Percentiles rank a stretch among this genome's conserved stretches.
These are phyloP conservation scores for Ectemnius lituratus DNA, from an alignment of 2,888 invertebrate species.

Conservation along the genomic window DNA sequence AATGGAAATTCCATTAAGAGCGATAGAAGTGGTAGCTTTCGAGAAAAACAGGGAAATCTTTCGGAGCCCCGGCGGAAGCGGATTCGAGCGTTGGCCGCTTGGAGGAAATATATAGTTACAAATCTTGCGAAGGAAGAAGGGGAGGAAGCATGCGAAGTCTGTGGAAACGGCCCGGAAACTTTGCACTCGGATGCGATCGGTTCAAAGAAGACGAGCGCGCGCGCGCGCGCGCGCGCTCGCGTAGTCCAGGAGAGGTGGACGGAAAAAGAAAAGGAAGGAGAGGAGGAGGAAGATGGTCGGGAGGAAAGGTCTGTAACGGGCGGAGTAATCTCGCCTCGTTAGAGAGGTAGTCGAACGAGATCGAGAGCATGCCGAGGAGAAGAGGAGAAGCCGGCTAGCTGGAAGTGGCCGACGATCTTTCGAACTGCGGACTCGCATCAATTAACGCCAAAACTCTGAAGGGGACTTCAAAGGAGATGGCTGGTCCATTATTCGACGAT, in stretches of 20 bases:
- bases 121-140: no score
- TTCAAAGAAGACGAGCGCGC: slow-evolving; percentile 31
- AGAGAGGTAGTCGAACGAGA: slow-evolving; percentile 31
- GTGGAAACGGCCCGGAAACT: slow-evolving; percentile 11
- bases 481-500: slow-evolving; percentile 66
- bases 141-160: no score
- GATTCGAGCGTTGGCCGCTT: no score
- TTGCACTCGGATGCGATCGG: slow-evolving; percentile 28
- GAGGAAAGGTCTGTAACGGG: slow-evolving; percentile 44
- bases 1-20: slow-evolving; percentile 1
- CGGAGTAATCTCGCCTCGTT: slow-evolving; percentile 66
- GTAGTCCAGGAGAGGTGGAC: neutral
- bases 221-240: slow-evolving; percentile 1
- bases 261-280: slow-evolving; percentile 20
- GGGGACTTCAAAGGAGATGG: slow-evolving; percentile 68
- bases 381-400: slow-evolving; percentile 43
- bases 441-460: slow-evolving; percentile 71
- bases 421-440: slow-evolving; percentile 69
- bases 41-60: neutral
- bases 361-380: slow-evolving; percentile 31
- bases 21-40: neutral
- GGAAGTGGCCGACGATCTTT: slow-evolving; percentile 60
- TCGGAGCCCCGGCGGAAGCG: no score
- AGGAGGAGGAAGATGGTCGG: slow-evolving; percentile 28
- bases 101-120: no score